These are phyloP conservation scores for Zapus hudsonius DNA, from an alignment of 2,113 vertebrate genomes.

Conservation along the genomic window DNA sequence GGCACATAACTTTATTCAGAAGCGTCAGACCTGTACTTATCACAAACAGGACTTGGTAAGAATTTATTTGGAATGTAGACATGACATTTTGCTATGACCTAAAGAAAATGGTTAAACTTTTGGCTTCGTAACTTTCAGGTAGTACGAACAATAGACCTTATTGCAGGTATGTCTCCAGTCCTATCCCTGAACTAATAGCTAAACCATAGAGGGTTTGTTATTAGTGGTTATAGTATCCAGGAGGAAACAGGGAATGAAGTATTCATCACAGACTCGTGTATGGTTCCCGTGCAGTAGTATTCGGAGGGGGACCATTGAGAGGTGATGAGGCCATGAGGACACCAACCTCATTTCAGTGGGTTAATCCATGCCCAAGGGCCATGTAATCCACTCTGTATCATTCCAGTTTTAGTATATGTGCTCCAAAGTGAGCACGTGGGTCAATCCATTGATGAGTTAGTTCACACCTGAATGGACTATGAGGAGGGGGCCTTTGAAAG, in stretches of 20 bases:
- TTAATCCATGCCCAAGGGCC: too few relatives aligned
- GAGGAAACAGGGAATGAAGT: background rate
- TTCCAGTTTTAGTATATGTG: too few relatives aligned
- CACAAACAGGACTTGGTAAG: background rate
- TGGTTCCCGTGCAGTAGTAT: background rate
- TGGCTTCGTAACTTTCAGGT: background rate
- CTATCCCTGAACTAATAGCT: background rate
- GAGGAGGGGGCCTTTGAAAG: background rate
- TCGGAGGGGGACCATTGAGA: background rate
- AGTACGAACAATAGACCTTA: background rate
- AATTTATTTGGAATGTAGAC: background rate
- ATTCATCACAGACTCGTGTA: background rate
- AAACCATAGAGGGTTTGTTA: background rate
- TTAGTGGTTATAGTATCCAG: background rate
- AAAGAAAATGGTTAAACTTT: background rate
- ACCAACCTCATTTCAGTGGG: background rate
- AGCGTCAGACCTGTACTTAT: background rate
- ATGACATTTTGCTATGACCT: background rate
- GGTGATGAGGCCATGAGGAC: too few relatives aligned
- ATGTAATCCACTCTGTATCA: too few relatives aligned
- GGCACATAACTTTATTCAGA: background rate
- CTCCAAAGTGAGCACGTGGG: too few relatives aligned
- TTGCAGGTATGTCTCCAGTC: background rate
- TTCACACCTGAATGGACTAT: background rate
- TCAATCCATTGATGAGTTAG: background rate